Evolutionary conservation across 2,888 invertebrate species (phyloP), one percentile per base, ranked within the genome.

Genomic region (Portevinia maculata): DNA sequence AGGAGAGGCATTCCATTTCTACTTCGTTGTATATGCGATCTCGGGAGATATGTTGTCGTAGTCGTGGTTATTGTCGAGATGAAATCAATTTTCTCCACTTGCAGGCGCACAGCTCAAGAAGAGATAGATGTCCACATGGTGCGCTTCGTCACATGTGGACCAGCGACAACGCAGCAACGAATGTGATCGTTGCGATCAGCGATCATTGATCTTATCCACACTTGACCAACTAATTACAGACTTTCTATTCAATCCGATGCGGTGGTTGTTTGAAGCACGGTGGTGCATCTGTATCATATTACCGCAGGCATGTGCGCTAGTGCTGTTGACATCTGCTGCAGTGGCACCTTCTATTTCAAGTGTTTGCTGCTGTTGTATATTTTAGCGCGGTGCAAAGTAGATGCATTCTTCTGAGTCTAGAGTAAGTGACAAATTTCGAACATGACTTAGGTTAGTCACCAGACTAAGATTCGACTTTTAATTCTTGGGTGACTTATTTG

Each of bases 151-250:
- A 65, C 30, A 75, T 69, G 69, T 59, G 50, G 65, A 69, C 62
- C 44, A 44, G 48, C 41, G 21, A 50, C 19, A 13, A 39, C 67
- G 17, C 30, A 53, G 55, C 50, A 50, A 41, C 69, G 69, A 76
- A 60, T 57, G 73, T 64, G 67, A 74, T 79, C 65, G 24, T 70
- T 32, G 57, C 62, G 79, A 81, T 81, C 79, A 53, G 50, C 76
- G 81, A 81, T 81, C 81, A 59, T 81, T 81, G 81, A 81, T 81
- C 81, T 81, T 81, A 81, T 81, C 81, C 81, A 70, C 81, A 81
- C 81, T 81, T 81, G 81, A 76, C 81, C 76, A 81, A 81, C 81
- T 81, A 76, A 81, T 81, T 81, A 81, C 76, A 81, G 81, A 81
- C 81, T 81, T 81, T 81, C 81, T 81, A 81, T 81, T 81, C 81